Base-by-base conservation (phyloP, 2,888 invertebrate species). In the Peribatodes rhomboidaria region DNA sequence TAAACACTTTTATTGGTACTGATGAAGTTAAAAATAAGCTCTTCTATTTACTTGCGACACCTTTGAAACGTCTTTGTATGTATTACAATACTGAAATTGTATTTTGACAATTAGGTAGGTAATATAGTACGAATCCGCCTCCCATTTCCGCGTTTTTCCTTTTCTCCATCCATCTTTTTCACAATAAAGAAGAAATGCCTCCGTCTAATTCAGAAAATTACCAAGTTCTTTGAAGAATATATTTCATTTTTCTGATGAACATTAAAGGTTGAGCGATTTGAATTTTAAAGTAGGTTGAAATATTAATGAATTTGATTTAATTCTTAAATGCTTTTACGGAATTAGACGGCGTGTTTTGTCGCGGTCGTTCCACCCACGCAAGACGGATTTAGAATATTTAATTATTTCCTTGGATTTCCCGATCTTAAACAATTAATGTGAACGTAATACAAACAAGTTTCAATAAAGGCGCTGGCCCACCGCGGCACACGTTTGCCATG, bases 211-310 rank as follows among this genome's bases (percentile, higher is more conserved):
- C 41, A n/a, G 16, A 58, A 53, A 53, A 58, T 57, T 52, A 37
- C 37, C 47, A 20, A 58, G 53, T 33, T 52, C 54, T 64, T 64
- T 64, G 58, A 64, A 42, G 58, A 47, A 42, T 50, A 44, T 49
- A 58, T 54, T 57, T 58, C 4, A 54, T 63, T 63, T 62, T 63
- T 63, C 56, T 39, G 53, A 47, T 53, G 57, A 63, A 57, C 52
- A 57, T 63, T 53, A 62, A 62, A 62, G 62, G 62, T 46, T 46
- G 44, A 50, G 50, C 44, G 52, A 62, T 62, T 62, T 62, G 39
- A 57, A 62, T 52, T 62, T 57, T 62, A 46, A 52, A 62, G 18
- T 27, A 58, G 46, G 46, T 31, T 44, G 52, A 56, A 57, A 46
- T 52, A 52, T 62, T 52, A 62, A 57, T 52, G 27, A 52, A 52